A percentile compares a stretch with the other conserved stretches of the same genome.
These are phyloP conservation scores for Drosophila neonasuta DNA, from an alignment of 2,888 invertebrate species.

Conservation along the genomic window DNA sequence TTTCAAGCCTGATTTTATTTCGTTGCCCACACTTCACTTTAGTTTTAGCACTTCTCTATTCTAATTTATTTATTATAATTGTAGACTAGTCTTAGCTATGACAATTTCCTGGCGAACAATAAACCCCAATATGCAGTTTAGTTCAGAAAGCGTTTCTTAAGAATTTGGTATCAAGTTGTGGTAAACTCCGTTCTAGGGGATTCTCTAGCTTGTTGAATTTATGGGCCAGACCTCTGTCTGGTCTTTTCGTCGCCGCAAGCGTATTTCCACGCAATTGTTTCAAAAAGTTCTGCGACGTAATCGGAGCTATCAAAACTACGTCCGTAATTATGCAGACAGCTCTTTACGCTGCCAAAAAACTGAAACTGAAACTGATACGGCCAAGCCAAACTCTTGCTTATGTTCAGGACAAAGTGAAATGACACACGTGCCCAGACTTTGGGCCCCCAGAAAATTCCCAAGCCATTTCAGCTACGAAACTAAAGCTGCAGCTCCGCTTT, in stretches of 20 bases:
- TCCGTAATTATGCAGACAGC: conserved; percentile 64
- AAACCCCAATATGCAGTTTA: too few relatives aligned
- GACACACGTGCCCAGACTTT: conserved; percentile 72
- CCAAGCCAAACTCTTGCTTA: conserved; percentile 22
- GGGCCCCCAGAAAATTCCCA: background rate
- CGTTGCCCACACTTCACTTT: too few relatives aligned
- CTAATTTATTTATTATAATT: too few relatives aligned
- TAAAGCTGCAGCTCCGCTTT: conserved; percentile 20
- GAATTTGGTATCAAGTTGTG: too few relatives aligned
- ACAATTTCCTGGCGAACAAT: too few relatives aligned
- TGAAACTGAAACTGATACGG: conserved; percentile 39
- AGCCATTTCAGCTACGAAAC: conserved; percentile 5
- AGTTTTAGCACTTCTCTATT: too few relatives aligned
- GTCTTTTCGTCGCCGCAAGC: conserved; percentile 3
- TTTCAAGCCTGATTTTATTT: too few relatives aligned
- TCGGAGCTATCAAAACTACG: conserved; percentile 69
- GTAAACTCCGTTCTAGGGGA: too few relatives aligned
- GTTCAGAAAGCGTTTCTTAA: too few relatives aligned
- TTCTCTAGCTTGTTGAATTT: background rate
- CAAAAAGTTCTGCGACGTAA: conserved; percentile 51
- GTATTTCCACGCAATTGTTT: background rate
- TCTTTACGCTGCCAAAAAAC: conserved; percentile 25
- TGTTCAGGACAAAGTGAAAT: conserved; percentile 33
- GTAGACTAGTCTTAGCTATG: too few relatives aligned
- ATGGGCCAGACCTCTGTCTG: conserved; percentile 13